Conservation (phyloP, 2,113 vertebrate genomes). For the Mirounga angustirostris region DNA sequence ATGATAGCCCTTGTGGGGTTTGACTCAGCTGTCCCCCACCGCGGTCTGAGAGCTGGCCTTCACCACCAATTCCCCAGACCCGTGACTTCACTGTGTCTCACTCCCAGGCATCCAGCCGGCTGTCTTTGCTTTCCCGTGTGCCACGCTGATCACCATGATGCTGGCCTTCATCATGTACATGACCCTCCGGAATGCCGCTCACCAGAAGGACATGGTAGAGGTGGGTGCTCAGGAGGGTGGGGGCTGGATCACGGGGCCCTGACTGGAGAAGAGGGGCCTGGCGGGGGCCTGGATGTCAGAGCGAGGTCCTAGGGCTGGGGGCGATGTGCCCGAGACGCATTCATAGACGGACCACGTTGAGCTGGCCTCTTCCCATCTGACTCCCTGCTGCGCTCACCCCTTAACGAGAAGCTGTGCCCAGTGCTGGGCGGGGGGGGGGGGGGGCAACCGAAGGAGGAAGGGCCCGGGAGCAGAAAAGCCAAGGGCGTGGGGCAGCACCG, state of each 20-base stretch:
- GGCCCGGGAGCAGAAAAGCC: not conserved
- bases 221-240: slow-evolving; percentile 79
- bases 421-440: not conserved
- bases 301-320: not conserved
- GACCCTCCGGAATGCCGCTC: slow-evolving; percentile 84
- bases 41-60: not conserved
- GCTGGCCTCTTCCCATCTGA: not conserved
- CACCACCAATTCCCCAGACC: too few relatives aligned
- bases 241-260: not conserved
- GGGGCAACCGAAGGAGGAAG: not conserved
- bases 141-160: slow-evolving; percentile 86
- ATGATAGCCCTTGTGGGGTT: not conserved
- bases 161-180: slow-evolving; percentile 90
- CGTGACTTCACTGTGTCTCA: not conserved
- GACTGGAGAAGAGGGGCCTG: not conserved
- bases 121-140: slow-evolving; percentile 91
- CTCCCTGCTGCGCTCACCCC: rapidly evolving
- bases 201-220: slow-evolving; percentile 87
- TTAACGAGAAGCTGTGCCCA: not conserved
- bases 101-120: slow-evolving; percentile 86
- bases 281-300: not conserved
- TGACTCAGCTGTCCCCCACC: rapidly evolving
- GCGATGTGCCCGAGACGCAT: not conserved
- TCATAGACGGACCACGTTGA: not conserved
- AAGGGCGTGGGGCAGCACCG: not conserved